Conservation (phyloP, 2,888 invertebrate genomes). For the Amphiduros pacificus region DNA sequence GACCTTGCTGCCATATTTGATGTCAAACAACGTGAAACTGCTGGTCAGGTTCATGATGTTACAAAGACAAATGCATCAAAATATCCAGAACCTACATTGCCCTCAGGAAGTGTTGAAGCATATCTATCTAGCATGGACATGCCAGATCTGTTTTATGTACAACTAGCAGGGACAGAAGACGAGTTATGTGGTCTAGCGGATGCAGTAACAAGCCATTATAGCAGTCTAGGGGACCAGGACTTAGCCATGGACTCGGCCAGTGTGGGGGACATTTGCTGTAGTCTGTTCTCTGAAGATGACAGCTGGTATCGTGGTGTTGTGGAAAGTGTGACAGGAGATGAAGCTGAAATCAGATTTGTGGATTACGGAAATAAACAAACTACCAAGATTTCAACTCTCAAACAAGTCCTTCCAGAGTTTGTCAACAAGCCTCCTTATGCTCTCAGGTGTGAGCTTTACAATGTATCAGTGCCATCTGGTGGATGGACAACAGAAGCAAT, state of each 20-base stretch:
- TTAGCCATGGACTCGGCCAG: not conserved
- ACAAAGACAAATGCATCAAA: not conserved
- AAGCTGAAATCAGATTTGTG: not conserved
- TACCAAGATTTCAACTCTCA: not conserved
- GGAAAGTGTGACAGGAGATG: not conserved
- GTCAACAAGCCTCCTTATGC: too few species aligned
- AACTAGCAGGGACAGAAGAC: not conserved
- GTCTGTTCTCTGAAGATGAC: not conserved
- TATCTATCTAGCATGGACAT: not conserved
- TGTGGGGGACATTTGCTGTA: not conserved
- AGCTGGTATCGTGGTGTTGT: conserved; percentile 6
- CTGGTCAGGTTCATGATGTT: not conserved
- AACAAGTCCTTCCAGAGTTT: too few species aligned
- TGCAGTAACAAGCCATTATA: not conserved
- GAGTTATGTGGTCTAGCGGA: not conserved
- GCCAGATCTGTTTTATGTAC: not conserved
- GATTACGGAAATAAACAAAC: conserved; percentile 1
- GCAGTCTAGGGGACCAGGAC: not conserved
- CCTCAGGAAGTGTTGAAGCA: not conserved
- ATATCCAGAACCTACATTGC: not conserved
- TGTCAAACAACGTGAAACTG: not conserved
- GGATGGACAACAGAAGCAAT: too few species aligned
- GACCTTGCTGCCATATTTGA: too few species aligned
- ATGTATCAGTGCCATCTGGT: too few species aligned
- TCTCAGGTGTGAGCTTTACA: too few species aligned